phyloP scores from a whole-genome alignment of 1,140 invertebrate genomes.

The Hyposmocoma kahamanoa region DNA sequence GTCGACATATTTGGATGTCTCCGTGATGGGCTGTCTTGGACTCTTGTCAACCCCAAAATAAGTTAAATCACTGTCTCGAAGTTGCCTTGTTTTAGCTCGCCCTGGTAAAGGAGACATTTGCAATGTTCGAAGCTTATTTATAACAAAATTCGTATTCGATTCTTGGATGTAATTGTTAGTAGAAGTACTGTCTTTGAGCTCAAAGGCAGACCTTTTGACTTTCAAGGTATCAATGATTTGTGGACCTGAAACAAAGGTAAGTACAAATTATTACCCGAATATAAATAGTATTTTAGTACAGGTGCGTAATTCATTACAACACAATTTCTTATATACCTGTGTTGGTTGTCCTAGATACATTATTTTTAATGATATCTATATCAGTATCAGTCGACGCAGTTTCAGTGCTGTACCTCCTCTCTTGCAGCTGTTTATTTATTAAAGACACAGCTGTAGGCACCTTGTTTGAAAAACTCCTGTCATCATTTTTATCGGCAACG shows the following conservation, averaged over 20 bases:
- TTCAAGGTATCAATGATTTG: neutral
- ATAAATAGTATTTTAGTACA: constrained; percentile 2
- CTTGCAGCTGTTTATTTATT: constrained; percentile 51
- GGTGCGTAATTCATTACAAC: no score
- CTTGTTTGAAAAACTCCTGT: constrained; percentile 17
- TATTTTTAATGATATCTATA: constrained; percentile 18
- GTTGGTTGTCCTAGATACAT: constrained; percentile 36
- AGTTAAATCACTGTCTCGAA: constrained; percentile 51
- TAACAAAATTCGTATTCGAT: neutral
- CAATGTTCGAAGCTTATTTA: constrained; percentile 3
- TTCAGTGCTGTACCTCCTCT: constrained; percentile 33
- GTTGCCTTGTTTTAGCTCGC: constrained; percentile 46
- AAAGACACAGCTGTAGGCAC: constrained; percentile 40
- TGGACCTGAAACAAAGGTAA: constrained; percentile 32
- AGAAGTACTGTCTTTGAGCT: neutral
- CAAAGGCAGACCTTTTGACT: neutral
- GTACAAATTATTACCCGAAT: neutral
- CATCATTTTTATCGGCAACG: constrained; percentile 15
- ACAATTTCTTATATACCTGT: constrained; percentile 43
- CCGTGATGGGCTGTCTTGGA: constrained; percentile 6
- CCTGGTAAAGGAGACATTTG: constrained; percentile 23
- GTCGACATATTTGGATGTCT: constrained; percentile 16
- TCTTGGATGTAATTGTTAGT: neutral
- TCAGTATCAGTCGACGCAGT: constrained; percentile 25
- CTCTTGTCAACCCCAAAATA: constrained; percentile 52